Evolutionary conservation across 1,140 invertebrate genomes (phyloP), one percentile per base, ranked within the genome.

Genomic region (Drosophila seguyi): DNA sequence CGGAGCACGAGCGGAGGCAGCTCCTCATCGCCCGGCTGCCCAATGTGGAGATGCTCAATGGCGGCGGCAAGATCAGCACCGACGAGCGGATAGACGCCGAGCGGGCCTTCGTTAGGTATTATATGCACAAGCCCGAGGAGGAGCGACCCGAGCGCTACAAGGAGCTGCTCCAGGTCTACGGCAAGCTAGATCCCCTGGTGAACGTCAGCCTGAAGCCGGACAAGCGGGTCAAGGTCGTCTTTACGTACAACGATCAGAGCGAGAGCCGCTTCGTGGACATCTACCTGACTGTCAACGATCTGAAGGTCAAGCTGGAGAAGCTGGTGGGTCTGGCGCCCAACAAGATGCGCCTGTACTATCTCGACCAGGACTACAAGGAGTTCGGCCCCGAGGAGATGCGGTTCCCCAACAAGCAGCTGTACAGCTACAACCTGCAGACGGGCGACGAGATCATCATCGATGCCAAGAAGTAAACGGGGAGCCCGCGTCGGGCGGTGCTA

Each of bases 51-150:
- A 96, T 96, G 50, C 93, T 99, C 13, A 99, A 99, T 93, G 97
- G 97, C 52, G 98, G 98, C 20, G 97, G 97, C 45, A 94, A 95
- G 31, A 97, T 99, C 79, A 95, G 95, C 34, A 94, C 94, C 1
- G 96, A 97, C 80, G 97, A 98, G 92, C 94, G 98, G 62, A 97
- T 98, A 93, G 97, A 98, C 88, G 96, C 98, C n/a, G 98, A 99
- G 91, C 94, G 98, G 63, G 97, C 97, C 77, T 99, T 98, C 93
- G 97, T 99, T 74, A 94, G 98, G 53, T 96, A 97, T 91, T 98
- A 97, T 92, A 97, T 98, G 96, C 96, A 98, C 90, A 96, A 96
- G 85, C 95, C 96, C 27, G 96, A 97, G 94, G 94, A 94, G 38
- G 96, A 97, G 76, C 93, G 96, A 22, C 97, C 97, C 14, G 95